Evolutionary conservation across 2,888 invertebrate genomes (phyloP), one percentile per base, ranked within the genome.

Genomic region (Aphodius sticticus): DNA sequence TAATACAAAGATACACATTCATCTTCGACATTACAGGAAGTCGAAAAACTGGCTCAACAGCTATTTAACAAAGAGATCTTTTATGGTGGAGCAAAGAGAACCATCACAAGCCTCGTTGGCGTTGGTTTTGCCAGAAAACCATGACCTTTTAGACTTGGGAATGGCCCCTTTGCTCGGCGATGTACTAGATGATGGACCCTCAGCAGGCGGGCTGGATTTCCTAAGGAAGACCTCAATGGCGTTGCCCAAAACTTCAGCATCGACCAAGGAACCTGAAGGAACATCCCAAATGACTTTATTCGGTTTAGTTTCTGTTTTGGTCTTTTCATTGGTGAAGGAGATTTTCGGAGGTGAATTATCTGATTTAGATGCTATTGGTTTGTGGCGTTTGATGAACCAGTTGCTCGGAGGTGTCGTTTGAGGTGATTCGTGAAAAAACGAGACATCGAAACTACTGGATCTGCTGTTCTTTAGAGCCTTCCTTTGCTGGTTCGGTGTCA

Each of bases 61-160:
- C 90, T 93, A 94, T 93, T 96, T 96, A 87, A 96, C 96, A 88
- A 96, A 96, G 77, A 96, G 93, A 89, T 96, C 96, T 89, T 96
- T 96, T 77, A 96, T 90, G 74, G 96, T 95, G 82, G 96, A 94
- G 90, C 96, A 96, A 84, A 96, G 92, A 38, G 95, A 94, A 70
- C 95, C 93, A 85, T 96, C 96, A 89, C 96, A 95, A 36, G 94
- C 91, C 84, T 95, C 95, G 79, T 92, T 89, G 38, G 72, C 95
- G 81, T 94, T 95, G 70, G 91, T 91, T 87, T 93, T 93, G 83
- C 90, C 90, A 12, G 91, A 88, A 84, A 92, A 93, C 94, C 94
- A 94, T 80, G 83, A 83, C 71, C 84, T 90, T 79, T 84, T 85
- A 78, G 82, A 78, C 69, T 88, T 88, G 72, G 87, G 86, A 78